Evolutionary conservation across 2,797 vertebrate species (phyloP).

Genomic region (Bovichtus diacanthus): DNA sequence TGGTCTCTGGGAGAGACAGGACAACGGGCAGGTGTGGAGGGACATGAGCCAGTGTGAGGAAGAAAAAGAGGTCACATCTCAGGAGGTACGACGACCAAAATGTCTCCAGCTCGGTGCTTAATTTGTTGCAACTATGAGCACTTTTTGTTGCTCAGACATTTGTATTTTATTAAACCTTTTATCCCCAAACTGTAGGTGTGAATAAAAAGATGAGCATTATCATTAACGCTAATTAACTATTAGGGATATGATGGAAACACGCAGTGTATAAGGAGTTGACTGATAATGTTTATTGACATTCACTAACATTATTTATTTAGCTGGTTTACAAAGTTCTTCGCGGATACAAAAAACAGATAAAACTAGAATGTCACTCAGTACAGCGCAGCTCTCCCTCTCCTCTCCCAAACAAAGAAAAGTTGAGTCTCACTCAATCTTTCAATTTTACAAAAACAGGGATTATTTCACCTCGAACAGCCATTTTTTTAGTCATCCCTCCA

Average conservation of each 20-base stretch:
- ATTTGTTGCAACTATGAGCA: neutral
- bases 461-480: no score
- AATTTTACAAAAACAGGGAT: no score
- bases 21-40: constrained; percentile 84
- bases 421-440: no score
- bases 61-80: constrained; percentile 75
- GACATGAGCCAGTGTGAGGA: constrained; percentile 87
- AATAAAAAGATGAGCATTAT: no score
- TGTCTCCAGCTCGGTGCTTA: neutral
- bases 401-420: no score
- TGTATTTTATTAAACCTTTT: neutral
- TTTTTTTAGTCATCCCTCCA: no score
- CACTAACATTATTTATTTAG: neutral
- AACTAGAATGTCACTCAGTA: no score
- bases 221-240: neutral
- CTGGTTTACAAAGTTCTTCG: neutral
- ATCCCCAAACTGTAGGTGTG: neutral
- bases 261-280: no score
- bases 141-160: neutral
- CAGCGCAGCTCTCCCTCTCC: no score
- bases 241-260: neutral
- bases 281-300: no score
- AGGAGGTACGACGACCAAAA: constrained; percentile 78
- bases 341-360: neutral
- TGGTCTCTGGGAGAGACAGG: constrained; percentile 82